Evolutionary conservation across 2,888 invertebrate genomes (phyloP).

Genomic region (Amiota minor): DNA sequence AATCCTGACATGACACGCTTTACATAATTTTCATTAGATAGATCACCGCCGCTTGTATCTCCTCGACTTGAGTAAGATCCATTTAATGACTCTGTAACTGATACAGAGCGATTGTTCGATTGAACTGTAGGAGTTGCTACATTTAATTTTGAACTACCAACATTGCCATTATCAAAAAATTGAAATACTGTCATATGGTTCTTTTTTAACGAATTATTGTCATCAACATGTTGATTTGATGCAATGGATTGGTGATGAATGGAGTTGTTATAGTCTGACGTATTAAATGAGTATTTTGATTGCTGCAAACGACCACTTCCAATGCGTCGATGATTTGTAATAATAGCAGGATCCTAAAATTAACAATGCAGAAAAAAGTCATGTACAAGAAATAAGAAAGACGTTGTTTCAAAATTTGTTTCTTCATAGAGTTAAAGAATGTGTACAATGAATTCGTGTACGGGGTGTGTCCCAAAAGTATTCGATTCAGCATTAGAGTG

Average conservation of each 20-base stretch:
- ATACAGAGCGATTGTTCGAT: not conserved
- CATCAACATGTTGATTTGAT: constrained; percentile 39
- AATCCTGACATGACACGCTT: constrained; percentile 68
- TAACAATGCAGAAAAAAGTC: too few relatives aligned
- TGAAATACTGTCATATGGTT: constrained; percentile 52
- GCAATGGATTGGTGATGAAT: constrained; percentile 38
- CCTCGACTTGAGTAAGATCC: constrained; percentile 46
- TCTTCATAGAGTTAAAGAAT: not conserved
- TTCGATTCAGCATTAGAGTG: too few relatives aligned
- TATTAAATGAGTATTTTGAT: constrained; percentile 61
- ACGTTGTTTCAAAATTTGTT: too few relatives aligned
- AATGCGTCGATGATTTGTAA: constrained; percentile 67
- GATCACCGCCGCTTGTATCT: not conserved
- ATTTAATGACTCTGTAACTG: not conserved
- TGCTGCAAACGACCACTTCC: constrained; percentile 70
- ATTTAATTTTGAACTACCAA: constrained; percentile 26
- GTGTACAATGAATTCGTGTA: too few relatives aligned
- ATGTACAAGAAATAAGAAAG: not conserved
- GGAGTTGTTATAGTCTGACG: constrained; percentile 42
- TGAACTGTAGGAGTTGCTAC: constrained; percentile 13
- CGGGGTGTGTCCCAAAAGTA: too few relatives aligned
- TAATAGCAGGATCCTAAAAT: constrained; percentile 62
- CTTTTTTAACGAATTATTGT: constrained; percentile 32
- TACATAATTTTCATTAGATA: constrained; percentile 66
- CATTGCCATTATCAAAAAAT: constrained; percentile 57